These are phyloP conservation scores for Morbakka virulenta DNA, from an alignment of 30 jellyfish, hydroid and myxozoan genomes.

Conservation along the genomic window DNA sequence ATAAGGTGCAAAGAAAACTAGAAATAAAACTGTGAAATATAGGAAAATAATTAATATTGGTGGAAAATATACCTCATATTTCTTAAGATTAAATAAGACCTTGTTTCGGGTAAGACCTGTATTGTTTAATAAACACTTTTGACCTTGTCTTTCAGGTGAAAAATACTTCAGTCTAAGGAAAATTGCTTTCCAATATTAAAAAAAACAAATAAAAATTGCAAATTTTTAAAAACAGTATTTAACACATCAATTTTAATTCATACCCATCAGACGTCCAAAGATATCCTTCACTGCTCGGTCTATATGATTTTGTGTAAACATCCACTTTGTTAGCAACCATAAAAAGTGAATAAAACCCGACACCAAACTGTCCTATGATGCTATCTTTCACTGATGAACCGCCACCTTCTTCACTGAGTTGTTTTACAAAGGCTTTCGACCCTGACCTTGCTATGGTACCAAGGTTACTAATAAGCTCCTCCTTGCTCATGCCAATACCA, in stretches of 20 bases:
- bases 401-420: conserved; percentile 23
- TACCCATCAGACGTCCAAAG: conserved; percentile 97
- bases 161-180: background rate
- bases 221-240: too few relatives aligned
- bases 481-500: conserved; percentile 89
- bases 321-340: conserved; percentile 88
- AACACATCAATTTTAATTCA: background rate
- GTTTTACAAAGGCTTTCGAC: conserved; percentile 78
- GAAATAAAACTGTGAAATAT: too few relatives aligned
- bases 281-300: conserved; percentile 60
- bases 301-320: conserved; percentile 84
- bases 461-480: conserved; percentile 70
- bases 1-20: too few relatives aligned
- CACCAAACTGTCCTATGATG: conserved; percentile 95
- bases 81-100: too few relatives aligned
- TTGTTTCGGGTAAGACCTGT: too few relatives aligned
- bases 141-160: background rate
- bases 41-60: too few relatives aligned
- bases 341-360: conserved; percentile 85
- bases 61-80: too few relatives aligned
- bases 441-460: conserved; percentile 97
- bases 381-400: conserved; percentile 51
- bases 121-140: too few relatives aligned
- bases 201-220: background rate
- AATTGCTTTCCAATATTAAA: background rate